Evolutionary conservation across 2,888 invertebrate genomes (phyloP), one percentile per base, ranked within the genome.

Genomic region (Cheilosia soror): DNA sequence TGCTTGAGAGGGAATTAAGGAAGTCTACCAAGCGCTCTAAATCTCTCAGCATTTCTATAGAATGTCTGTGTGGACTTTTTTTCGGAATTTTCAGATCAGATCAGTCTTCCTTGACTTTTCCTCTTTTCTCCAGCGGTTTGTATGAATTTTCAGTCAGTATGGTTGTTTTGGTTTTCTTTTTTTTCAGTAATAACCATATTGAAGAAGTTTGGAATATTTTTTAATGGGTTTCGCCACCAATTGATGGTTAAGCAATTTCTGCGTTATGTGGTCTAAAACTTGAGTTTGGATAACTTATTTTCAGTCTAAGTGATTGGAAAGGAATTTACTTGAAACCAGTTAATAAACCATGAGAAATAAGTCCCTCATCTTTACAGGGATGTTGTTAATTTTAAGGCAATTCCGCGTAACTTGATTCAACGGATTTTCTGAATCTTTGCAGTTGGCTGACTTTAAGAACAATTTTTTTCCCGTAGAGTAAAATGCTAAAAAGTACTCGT

Each of bases 121-220:
- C 20, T 71, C 37, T 69, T 20, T 71, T 15, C 29, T 60, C 65
- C 25, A 42, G 79, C 31, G 79, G 62, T 79, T 31, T 51, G n/a
- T 25, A 42, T 11, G 55, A 79, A 49, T 33, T 72, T 65, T 40
- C 51, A 40, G 40, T 65, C 58, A 79, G 65, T 75, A 68, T 62
- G 62, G 15, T 15, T n/a, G 5, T 47, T 5, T 73, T 27, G 25
- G 51, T 71, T 53, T 37, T 71, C 20, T 53, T 49, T 71, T 13
- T n/a, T 58, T 15, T 42, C 58, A 72, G 25, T 44, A 37, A 66
- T 60, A 55, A 75, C 66, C 53, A 75, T 75, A 62, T 75, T 62
- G 60, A 44, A 49, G 58, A 60, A 65, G 72, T 65, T 63, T 75
- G 62, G 62, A 51, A 62, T 47, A 80, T 55, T 75, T 55, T 73